phyloP scores from a whole-genome alignment of 2,888 invertebrate genomes.

The Luperina testacea region DNA sequence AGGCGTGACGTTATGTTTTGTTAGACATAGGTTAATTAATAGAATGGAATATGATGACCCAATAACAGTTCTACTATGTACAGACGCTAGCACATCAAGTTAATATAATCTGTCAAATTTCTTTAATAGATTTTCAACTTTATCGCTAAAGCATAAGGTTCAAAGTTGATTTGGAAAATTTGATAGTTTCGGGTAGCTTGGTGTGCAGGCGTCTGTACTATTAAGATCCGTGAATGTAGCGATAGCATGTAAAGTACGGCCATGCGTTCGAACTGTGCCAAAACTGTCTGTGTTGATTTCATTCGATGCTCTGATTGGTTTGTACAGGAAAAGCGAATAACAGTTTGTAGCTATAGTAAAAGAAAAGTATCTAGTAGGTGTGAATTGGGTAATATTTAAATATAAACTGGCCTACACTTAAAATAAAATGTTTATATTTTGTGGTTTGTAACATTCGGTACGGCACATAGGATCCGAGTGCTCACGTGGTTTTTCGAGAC shows the following conservation, averaged over 20 bases:
- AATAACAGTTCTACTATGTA: slow-evolving; percentile 64
- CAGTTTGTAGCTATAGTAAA: slow-evolving; percentile 4
- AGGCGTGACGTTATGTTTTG: neutral
- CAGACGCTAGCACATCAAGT: no score
- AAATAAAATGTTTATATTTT: neutral
- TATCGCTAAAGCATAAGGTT: no score
- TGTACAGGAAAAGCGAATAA: slow-evolving; percentile 25
- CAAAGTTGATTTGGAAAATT: no score
- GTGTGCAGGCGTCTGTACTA: slow-evolving; percentile 31
- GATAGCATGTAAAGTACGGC: slow-evolving; percentile 59
- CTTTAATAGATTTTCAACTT: no score
- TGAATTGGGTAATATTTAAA: neutral
- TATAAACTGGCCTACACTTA: neutral
- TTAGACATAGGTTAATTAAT: slow-evolving; percentile 6
- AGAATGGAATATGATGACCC: slow-evolving; percentile 47
- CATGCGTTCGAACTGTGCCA: slow-evolving; percentile 62
- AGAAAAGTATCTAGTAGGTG: neutral
- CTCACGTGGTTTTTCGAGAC: neutral
- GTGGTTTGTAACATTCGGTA: neutral
- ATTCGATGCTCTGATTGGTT: slow-evolving; percentile 13
- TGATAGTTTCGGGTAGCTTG: no score
- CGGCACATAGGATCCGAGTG: no score
- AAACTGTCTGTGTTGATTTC: slow-evolving; percentile 55
- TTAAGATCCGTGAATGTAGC: slow-evolving; percentile 64
- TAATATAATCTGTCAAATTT: no score